Evolutionary conservation across 1,140 invertebrate species (phyloP).

Genomic region (Tyrophagus putrescentiae): DNA sequence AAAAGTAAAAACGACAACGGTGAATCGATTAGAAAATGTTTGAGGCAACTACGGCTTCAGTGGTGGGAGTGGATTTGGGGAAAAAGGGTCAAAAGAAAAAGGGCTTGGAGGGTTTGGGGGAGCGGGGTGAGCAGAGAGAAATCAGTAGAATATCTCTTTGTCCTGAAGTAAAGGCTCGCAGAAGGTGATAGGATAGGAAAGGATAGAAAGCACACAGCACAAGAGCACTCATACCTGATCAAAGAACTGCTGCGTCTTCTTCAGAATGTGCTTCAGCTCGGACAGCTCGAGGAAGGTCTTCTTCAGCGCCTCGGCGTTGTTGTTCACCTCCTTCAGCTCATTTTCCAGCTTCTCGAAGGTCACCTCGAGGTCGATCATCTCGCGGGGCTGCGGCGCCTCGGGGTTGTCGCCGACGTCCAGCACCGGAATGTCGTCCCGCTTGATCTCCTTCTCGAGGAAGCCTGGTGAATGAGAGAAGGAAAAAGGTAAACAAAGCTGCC

Average conservation of each 20-base stretch:
- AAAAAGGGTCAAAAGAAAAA: not conserved
- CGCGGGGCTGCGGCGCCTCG: constrained; percentile 84
- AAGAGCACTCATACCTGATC: constrained; percentile 34
- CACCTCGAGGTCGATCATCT: constrained; percentile 91
- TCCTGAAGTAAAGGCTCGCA: not conserved
- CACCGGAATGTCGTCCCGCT: constrained; percentile 86
- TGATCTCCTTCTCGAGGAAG: constrained; percentile 88
- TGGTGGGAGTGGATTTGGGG: not conserved
- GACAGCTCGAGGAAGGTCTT: constrained; percentile 61
- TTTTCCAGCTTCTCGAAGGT: constrained; percentile 38
- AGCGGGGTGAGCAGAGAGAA: not conserved
- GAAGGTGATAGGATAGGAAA: not conserved
- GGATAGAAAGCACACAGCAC: not conserved
- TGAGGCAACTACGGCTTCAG: not conserved
- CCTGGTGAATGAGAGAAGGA: constrained; percentile 32
- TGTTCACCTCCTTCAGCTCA: constrained; percentile 40
- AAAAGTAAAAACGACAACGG: no score
- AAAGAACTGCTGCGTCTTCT: constrained; percentile 43
- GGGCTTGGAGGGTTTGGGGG: not conserved
- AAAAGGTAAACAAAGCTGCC: not conserved
- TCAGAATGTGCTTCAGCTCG: constrained; percentile 50
- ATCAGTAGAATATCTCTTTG: not conserved
- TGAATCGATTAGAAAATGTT: no score
- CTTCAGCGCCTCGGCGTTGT: constrained; percentile 42
- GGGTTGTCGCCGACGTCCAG: constrained; percentile 75